A percentile compares a stretch with the other conserved stretches of the same genome.
Evolutionary conservation across 2,797 vertebrate genomes (phyloP).

Genomic region (Triplophysa bombifrons): DNA sequence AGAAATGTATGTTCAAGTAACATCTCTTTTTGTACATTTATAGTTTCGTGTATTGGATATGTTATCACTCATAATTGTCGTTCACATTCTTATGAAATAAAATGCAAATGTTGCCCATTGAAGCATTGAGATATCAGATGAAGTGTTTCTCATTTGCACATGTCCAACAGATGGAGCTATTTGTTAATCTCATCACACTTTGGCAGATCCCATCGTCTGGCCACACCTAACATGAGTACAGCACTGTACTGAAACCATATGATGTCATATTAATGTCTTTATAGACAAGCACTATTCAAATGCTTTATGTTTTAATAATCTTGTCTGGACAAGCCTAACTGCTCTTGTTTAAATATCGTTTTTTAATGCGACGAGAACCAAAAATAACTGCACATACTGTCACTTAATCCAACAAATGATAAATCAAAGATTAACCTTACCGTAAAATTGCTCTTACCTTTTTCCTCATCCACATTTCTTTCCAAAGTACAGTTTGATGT

Average conservation of each 20-base stretch:
- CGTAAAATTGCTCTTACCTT: background rate
- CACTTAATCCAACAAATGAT: background rate
- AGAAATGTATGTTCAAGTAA: background rate
- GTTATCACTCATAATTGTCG: background rate
- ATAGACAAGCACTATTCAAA: background rate
- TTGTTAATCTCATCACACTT: constrained; percentile 13
- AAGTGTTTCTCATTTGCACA: background rate
- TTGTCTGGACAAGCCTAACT: background rate
- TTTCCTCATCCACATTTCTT: constrained; percentile 18
- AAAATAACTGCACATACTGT: too few relatives aligned
- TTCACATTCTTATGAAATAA: background rate
- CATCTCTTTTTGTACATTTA: background rate
- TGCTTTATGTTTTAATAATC: background rate
- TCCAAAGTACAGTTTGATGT: constrained; percentile 11
- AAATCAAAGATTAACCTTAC: background rate
- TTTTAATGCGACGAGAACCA: background rate
- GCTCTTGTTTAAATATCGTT: background rate
- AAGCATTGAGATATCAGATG: background rate
- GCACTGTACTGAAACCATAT: constrained; percentile 2
- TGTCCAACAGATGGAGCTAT: constrained; percentile 42
- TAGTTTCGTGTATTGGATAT: background rate
- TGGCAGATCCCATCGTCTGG: constrained; percentile 6
- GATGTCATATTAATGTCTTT: background rate
- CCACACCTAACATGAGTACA: background rate
- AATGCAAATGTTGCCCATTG: background rate